Conservation (phyloP, 1,140 invertebrate species). For the Triops longicaudatus region DNA sequence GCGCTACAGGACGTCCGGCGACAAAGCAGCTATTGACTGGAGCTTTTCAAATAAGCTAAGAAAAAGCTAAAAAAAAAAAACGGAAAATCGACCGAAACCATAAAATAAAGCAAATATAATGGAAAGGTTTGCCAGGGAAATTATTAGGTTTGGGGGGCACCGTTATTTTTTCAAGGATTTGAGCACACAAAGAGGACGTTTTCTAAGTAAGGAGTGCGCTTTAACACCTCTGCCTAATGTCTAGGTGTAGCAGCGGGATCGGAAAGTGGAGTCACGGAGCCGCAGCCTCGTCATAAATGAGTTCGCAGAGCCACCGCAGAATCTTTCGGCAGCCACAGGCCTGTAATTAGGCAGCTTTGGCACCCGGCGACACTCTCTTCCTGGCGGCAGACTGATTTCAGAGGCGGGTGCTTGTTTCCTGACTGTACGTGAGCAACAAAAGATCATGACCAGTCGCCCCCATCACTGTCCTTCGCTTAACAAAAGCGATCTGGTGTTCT, state of each 20-base stretch:
- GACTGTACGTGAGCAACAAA: not conserved
- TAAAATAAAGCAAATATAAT: not conserved
- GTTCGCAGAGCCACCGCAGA: not conserved
- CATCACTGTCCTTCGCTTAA: not conserved
- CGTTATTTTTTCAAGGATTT: not conserved
- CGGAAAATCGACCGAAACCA: not conserved
- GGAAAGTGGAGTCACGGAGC: not conserved
- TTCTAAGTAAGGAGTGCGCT: not conserved
- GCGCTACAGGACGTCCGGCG: conserved; percentile 1
- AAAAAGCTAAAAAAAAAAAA: not conserved
- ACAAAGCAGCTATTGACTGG: not conserved
- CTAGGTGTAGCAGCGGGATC: not conserved
- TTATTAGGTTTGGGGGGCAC: not conserved
- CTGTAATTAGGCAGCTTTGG: not conserved
- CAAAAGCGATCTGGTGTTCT: not conserved
- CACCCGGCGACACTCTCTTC: conserved; percentile 9
- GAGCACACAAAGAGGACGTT: not conserved
- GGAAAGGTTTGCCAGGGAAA: not conserved
- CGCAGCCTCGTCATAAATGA: not conserved
- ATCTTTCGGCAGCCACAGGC: not conserved
- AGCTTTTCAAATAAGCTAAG: not conserved
- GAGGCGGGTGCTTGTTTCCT: not conserved
- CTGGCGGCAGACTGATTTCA: conserved; percentile 10
- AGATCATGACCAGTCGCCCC: no score
- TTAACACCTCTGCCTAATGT: not conserved